Evolutionary conservation across 2,888 invertebrate species (phyloP), one percentile per base, ranked within the genome.

Genomic region (Andrena marginata): DNA sequence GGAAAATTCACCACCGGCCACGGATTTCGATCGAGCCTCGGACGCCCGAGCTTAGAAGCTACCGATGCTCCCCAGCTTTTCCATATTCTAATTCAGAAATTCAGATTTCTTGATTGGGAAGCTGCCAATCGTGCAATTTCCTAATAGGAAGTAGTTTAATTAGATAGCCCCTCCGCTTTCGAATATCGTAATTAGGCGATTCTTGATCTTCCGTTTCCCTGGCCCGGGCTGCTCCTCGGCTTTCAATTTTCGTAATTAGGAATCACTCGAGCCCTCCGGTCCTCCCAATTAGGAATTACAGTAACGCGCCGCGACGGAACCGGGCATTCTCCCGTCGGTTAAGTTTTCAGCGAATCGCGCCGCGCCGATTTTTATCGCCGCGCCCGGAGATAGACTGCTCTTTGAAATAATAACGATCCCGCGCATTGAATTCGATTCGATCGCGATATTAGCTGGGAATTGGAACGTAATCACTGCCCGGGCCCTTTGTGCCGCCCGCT

Each of bases 331-430:
- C 26, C 20, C 20, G 2, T 20, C 54, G 54, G 8, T 23, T 20
- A 54, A 54, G 20, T 54, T 54, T 54, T 54, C 54, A 23, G 20
- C n/a, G 54, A 54, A 54, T 23, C 51, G 54, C n/a, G 68, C n/a
- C 54, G 20, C 35, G n/a, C 13, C 74, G 77, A 85, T 80, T 85
- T 85, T 80, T 65, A 80, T 83, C 77, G 80, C 69, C 23, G 31
- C 49, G 42, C 23, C 73, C 49, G 42, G n/a, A 70, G 87, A 82
- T 77, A 69, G 82, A 62, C 60, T 1, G 71, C 60, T 60, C 74
- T 67, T 63, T 72, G 76, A 82, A 86, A 81, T 81, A 86, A 84
- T 81, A 84, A 86, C 82, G 77, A 84, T 73, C 73, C 74, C 77
- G 63, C 69, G 68, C 75, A 16, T 42, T 16, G 56, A 51, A 20